A percentile compares a stretch with the other conserved stretches of the same genome.
Conservation (phyloP, 2,797 vertebrate species). For the Galaxias olidus region DNA sequence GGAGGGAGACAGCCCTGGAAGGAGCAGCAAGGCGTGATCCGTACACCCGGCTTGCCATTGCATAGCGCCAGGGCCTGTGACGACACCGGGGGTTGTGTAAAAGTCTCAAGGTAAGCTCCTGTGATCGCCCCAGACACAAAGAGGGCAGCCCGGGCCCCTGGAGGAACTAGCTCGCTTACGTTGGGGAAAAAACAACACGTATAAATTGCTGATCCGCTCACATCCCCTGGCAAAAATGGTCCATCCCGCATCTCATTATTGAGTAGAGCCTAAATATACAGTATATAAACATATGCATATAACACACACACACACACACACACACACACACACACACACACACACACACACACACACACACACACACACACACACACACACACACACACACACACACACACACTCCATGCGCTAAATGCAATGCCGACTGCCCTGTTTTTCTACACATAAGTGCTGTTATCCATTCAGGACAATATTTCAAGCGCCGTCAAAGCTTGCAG, state of each 20-base stretch:
- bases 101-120: conserved; percentile 23
- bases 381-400: neutral
- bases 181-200: neutral
- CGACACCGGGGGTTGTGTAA: conserved; percentile 8
- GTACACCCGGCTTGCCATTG: conserved; percentile 29
- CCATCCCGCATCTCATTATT: conserved; percentile 10
- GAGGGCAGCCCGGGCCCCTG: conserved; percentile 42
- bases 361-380: neutral
- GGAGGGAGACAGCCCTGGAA: neutral
- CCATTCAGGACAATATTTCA: conserved; percentile 59
- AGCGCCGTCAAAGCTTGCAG: conserved; percentile 52
- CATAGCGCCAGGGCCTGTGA: conserved; percentile 17
- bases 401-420: conserved; percentile 11
- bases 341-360: conserved; percentile 2
- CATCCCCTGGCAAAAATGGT: conserved; percentile 22
- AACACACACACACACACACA: neutral
- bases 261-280: conserved; percentile 9
- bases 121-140: conserved; percentile 50
- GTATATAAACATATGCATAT: too few species aligned
- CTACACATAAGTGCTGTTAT: conserved; percentile 31
- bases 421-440: conserved; percentile 44
- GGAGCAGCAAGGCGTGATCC: neutral
- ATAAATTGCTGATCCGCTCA: conserved; percentile 17
- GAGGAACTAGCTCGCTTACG: neutral
- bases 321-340: conserved; percentile 1